Percentiles rank a stretch among this genome's conserved stretches.
Conservation (phyloP, 1,140 invertebrate species). For the Cherax destructor region DNA sequence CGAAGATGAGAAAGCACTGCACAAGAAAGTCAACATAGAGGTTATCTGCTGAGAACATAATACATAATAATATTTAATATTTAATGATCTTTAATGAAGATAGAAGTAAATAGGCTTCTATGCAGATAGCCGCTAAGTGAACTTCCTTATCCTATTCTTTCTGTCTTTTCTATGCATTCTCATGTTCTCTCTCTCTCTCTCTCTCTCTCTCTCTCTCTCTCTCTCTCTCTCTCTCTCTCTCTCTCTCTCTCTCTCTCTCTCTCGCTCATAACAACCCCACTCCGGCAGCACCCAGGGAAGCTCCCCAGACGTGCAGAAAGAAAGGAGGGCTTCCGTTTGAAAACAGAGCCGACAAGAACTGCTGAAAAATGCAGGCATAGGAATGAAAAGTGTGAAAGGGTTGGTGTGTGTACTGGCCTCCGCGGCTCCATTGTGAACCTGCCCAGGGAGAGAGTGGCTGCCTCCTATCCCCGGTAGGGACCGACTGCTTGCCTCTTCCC, state of each 20-base stretch:
- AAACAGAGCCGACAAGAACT: conserved; percentile 23
- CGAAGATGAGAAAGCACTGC: too few relatives aligned
- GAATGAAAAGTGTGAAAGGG: conserved; percentile 42
- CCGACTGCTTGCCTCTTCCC: too few relatives aligned
- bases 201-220: conserved; percentile 54
- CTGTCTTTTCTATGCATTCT: conserved; percentile 24
- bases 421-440: background rate
- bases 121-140: too few relatives aligned
- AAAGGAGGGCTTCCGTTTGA: conserved; percentile 3
- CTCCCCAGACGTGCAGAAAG: background rate
- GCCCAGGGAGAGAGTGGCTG: background rate
- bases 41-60: too few relatives aligned
- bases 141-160: background rate
- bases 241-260: conserved; percentile 7
- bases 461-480: too few relatives aligned
- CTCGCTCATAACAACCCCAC: background rate
- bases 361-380: conserved; percentile 35
- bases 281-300: too few relatives aligned
- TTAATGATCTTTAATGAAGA: too few relatives aligned
- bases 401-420: conserved; percentile 10
- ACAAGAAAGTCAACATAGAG: too few relatives aligned
- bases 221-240: conserved; percentile 36
- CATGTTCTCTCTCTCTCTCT: conserved; percentile 39
- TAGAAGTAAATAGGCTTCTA: too few relatives aligned
- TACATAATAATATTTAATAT: too few relatives aligned